Percentiles rank a stretch among this genome's conserved stretches.
These are phyloP conservation scores for Tragelaphus strepsiceros DNA, from an alignment of 2,113 vertebrate species.

Conservation along the genomic window DNA sequence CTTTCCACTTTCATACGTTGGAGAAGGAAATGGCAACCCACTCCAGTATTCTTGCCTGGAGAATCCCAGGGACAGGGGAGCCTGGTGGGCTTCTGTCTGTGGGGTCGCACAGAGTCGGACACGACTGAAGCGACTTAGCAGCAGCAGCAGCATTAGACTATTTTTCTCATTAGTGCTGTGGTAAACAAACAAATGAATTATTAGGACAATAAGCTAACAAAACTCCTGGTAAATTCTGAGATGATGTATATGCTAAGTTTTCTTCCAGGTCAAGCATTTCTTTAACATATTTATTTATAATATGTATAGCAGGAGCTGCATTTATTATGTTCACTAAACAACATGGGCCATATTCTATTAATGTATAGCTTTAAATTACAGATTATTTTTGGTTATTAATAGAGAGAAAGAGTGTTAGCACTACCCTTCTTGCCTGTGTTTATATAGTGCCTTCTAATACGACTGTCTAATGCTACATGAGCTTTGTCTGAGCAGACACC, in stretches of 20 bases:
- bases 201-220: conserved; percentile 12
- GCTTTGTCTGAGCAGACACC: neutral
- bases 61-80: too few species aligned
- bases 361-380: conserved; percentile 40
- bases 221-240: conserved; percentile 44
- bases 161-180: conserved; percentile 53
- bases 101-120: too few species aligned
- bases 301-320: neutral
- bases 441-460: neutral
- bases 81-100: too few species aligned
- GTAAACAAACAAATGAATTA: neutral
- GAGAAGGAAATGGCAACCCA: too few species aligned
- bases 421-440: neutral
- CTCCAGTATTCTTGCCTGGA: too few species aligned
- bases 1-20: too few species aligned
- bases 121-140: too few species aligned
- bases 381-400: conserved; percentile 39
- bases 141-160: conserved; percentile 40
- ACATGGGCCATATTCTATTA: conserved; percentile 15
- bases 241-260: conserved; percentile 24
- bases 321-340: conserved; percentile 25
- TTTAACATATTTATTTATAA: conserved; percentile 50
- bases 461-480: neutral
- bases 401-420: neutral
- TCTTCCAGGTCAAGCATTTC: conserved; percentile 45